Conservation (phyloP, 2,888 invertebrate species). For the Digitonthophagus gazella region DNA sequence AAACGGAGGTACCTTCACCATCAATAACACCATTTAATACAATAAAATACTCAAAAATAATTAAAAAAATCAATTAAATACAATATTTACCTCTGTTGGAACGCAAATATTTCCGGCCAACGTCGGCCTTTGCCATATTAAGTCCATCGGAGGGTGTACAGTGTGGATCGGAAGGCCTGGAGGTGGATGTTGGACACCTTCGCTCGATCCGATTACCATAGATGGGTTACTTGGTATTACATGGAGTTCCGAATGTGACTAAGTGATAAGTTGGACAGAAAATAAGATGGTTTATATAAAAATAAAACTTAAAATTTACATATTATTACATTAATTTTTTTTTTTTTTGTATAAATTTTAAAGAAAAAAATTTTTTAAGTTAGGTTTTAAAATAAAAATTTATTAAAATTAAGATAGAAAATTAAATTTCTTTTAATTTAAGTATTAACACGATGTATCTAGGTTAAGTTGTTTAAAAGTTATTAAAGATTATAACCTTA, state of each 20-base stretch:
- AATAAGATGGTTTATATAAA: constrained; percentile 5
- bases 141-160: constrained; percentile 1
- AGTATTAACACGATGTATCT: too few relatives aligned
- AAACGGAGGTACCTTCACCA: constrained; percentile 51
- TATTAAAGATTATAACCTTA: too few relatives aligned
- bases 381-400: too few relatives aligned
- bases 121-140: constrained; percentile 1
- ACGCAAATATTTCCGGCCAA: constrained; percentile 8
- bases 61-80: constrained; percentile 9
- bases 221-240: constrained; percentile 4
- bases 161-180: constrained; percentile 12
- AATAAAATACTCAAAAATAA: background rate
- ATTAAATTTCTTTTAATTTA: too few relatives aligned
- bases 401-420: too few relatives aligned
- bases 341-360: too few relatives aligned
- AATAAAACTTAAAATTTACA: constrained; percentile 12
- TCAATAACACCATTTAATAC: background rate
- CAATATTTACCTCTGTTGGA: background rate
- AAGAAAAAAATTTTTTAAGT: too few relatives aligned
- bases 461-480: too few relatives aligned
- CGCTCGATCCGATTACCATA: background rate
- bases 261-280: background rate
- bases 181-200: background rate
- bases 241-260: constrained; percentile 8
- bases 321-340: too few relatives aligned